Base-by-base conservation (phyloP, 2,113 vertebrate genomes). In the Thomomys bottae region DNA sequence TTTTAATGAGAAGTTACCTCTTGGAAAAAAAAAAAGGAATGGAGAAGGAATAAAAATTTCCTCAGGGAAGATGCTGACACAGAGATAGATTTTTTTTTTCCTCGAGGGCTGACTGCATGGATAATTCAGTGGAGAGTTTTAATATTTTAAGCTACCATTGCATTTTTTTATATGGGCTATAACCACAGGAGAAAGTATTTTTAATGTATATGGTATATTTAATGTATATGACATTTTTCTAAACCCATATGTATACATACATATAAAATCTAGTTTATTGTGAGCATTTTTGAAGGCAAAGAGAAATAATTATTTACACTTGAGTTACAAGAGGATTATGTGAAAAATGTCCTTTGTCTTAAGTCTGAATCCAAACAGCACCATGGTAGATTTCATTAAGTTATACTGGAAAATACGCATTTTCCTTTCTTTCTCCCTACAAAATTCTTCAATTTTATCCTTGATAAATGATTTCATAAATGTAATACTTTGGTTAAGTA, bases 1-100 rank as follows among this genome's bases (percentile, higher is more conserved):
- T 95, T 96, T 92, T 94, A 96, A 96, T 96, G 84, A 92, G 79
- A 94, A 88, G 71, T 88, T 95, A 87, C 80, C 86, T 94, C 87
- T 30, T 92, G 40, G 73, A 71, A 91, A 70, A 75, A 92, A 70
- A 93, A 71, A 75, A 92, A 70, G 77, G 72, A 94, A 84, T 95
- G 88, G 77, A 87, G 72, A 88, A 90, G 86, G 82, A 96, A 94
- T 86, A 89, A 86, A 84, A 73, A 36, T 78, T 87, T 95, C 67
- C 32, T 94, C 30, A 67, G 75, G 83, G 59, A 64, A 86, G 67
- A 40, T 92, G 20, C 73, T 42, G 84, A 78, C 57, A 90, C 26
- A 71, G 24, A 21, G 45, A 84, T 30, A 81, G 2, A 23, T 54
- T 54, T 54, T 54, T 54, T 15, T 77, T 93, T 90, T 90, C 86